Evolutionary conservation across 2,797 vertebrate species (phyloP).

Genomic region (Alca torda): DNA sequence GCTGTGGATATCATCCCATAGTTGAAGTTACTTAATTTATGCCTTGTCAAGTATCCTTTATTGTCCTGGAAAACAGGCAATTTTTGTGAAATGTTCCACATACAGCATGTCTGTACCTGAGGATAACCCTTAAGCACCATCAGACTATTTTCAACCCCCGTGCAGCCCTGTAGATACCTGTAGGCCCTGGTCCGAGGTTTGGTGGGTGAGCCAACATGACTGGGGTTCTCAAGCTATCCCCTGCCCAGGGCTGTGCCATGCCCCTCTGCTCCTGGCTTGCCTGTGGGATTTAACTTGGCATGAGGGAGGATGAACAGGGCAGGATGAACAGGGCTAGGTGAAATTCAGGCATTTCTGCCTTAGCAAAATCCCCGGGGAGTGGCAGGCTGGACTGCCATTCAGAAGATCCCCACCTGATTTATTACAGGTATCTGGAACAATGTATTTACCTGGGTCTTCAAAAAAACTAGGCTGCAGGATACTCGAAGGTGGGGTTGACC

Average conservation of each 20-base stretch:
- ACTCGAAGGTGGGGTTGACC: not conserved
- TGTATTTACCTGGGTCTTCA: not conserved
- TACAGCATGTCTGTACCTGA: not conserved
- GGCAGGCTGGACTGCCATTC: not conserved
- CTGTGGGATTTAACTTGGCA: accelerated
- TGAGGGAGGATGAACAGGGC: not conserved
- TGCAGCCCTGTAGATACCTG: not conserved
- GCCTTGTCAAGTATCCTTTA: not conserved
- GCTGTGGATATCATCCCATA: not conserved
- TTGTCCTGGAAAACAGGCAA: not conserved
- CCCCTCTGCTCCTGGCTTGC: not conserved
- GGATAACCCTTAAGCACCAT: not conserved
- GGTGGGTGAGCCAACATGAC: not conserved
- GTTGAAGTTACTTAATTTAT: not conserved
- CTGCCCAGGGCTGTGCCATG: accelerated
- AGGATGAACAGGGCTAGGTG: not conserved
- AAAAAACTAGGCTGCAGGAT: not conserved
- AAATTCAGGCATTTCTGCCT: not conserved
- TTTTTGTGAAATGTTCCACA: not conserved
- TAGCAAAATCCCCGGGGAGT: not conserved
- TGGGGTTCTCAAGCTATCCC: not conserved
- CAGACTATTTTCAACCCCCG: not conserved
- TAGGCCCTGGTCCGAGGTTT: not conserved
- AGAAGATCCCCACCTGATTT: not conserved
- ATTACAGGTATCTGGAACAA: not conserved